These are phyloP conservation scores for Psammodynastes pulverulentus DNA, from an alignment of 2,113 vertebrate genomes.

Conservation along the genomic window DNA sequence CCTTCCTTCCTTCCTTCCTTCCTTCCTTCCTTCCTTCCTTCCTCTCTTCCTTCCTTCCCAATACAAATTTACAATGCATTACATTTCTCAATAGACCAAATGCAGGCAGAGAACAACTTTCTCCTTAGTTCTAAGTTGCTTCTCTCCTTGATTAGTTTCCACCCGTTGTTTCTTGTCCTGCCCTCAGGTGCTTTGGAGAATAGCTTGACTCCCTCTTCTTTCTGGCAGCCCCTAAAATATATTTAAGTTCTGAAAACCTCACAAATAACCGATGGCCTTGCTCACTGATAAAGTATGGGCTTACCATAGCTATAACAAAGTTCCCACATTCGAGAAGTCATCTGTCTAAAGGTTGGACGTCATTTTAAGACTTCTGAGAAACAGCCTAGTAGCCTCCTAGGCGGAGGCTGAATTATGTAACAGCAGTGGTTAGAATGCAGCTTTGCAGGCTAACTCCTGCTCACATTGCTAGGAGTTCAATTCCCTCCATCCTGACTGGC, in stretches of 20 bases:
- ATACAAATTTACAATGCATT: background rate
- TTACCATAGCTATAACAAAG: background rate
- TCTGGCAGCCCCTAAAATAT: too few relatives aligned
- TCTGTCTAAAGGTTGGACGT: background rate
- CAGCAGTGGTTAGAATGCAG: too few relatives aligned
- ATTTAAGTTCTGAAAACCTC: background rate
- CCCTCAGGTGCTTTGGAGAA: too few relatives aligned
- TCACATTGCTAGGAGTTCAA: too few relatives aligned
- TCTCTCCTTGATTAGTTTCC: too few relatives aligned
- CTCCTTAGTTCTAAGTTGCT: too few relatives aligned
- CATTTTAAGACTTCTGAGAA: background rate
- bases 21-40: too few relatives aligned
- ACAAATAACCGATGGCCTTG: background rate
- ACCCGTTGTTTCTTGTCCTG: too few relatives aligned
- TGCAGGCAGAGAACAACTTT: background rate
- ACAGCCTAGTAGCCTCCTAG: background rate
- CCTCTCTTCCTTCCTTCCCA: background rate
- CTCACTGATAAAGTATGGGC: background rate
- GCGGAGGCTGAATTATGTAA: background rate
- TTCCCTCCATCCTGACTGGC: too few relatives aligned
- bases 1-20: too few relatives aligned
- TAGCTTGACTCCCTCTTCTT: too few relatives aligned
- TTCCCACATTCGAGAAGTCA: background rate
- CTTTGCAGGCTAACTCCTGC: too few relatives aligned
- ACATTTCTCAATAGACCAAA: background rate